phyloP scores from a whole-genome alignment of 2,888 invertebrate species.

The Aspidiotus destructor region DNA sequence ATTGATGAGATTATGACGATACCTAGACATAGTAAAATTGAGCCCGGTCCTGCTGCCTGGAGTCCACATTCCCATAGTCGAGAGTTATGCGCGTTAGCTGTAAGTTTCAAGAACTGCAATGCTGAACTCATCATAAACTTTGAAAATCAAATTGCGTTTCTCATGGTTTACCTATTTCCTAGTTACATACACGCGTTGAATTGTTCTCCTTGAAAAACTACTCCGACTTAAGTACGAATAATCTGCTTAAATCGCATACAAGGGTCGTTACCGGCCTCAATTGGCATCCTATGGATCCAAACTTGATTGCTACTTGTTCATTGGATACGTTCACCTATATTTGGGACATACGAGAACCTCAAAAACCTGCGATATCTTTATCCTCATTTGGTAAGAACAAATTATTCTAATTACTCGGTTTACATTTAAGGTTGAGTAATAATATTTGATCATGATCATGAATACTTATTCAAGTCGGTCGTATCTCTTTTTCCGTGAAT shows the following conservation, averaged over 20 bases:
- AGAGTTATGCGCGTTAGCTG: conserved; percentile 79
- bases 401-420: too few relatives aligned
- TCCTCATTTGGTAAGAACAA: conserved; percentile 65
- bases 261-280: conserved; percentile 82
- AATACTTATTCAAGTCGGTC: neutral
- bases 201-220: conserved; percentile 64
- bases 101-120: conserved; percentile 44
- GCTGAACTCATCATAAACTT: neutral
- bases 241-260: conserved; percentile 69
- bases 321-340: conserved; percentile 88
- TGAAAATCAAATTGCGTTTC: neutral
- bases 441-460: neutral
- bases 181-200: conserved; percentile 83
- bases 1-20: conserved; percentile 64
- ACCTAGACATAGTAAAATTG: conserved; percentile 82
- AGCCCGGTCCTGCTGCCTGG: conserved; percentile 87
- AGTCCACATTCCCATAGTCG: conserved; percentile 68
- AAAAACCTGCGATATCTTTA: conserved; percentile 70
- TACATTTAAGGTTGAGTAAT: neutral
- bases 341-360: conserved; percentile 82
- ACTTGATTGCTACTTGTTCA: conserved; percentile 76
- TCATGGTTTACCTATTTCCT: conserved; percentile 37
- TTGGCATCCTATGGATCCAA: conserved; percentile 73
- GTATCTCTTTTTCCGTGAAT: conserved; percentile 31
- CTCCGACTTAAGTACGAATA: conserved; percentile 60